Conservation (phyloP, 2,113 vertebrate species). For the Malurus alboscapulatus region DNA sequence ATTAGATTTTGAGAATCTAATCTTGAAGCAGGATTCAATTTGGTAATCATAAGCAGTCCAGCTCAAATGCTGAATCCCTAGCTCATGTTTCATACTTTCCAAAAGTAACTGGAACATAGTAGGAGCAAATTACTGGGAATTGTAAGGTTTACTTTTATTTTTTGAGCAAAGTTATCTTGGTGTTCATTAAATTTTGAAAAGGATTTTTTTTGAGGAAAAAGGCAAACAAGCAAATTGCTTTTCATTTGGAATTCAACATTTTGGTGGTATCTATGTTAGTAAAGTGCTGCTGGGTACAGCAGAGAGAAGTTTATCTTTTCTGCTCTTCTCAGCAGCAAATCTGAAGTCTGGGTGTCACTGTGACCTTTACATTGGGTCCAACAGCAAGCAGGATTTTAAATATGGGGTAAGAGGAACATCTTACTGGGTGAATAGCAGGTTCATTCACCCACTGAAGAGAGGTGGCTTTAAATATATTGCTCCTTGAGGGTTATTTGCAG, state of each 20-base stretch:
- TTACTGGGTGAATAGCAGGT: background rate
- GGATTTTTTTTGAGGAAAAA: background rate
- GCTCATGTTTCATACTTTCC: background rate
- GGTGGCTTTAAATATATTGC: background rate
- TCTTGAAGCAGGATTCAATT: background rate
- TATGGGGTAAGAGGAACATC: fast-evolving
- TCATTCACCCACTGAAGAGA: background rate
- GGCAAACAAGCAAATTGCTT: background rate
- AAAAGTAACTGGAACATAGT: background rate
- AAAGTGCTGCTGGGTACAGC: fast-evolving
- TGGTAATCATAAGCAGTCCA: background rate
- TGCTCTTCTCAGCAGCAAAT: background rate
- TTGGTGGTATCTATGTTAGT: background rate
- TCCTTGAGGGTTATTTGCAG: background rate
- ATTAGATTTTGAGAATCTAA: background rate
- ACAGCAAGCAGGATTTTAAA: background rate
- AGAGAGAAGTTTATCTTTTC: background rate
- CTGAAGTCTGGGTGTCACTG: background rate
- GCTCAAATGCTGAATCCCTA: background rate
- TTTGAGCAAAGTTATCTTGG: background rate
- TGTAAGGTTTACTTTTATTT: background rate
- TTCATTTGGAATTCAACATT: background rate
- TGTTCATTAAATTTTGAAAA: background rate
- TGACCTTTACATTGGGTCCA: background rate
- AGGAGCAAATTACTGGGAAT: background rate